phyloP scores from a whole-genome alignment of 2,888 invertebrate genomes.

The Eupsilia transversa region DNA sequence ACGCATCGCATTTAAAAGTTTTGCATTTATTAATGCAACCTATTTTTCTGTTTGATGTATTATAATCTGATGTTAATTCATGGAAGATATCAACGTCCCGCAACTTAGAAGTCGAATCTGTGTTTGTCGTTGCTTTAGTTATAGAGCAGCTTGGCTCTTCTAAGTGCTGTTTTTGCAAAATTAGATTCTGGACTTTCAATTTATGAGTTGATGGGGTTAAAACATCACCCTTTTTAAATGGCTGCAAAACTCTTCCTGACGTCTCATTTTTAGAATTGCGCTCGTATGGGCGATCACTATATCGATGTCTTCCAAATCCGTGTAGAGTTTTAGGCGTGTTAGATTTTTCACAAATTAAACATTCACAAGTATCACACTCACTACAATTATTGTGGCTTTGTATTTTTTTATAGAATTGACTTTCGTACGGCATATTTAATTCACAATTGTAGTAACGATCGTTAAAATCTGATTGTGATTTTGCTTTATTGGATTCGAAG shows the following conservation, averaged over 20 bases:
- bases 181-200: constrained; percentile 24
- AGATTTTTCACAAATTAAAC: constrained; percentile 62
- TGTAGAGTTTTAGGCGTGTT: constrained; percentile 23
- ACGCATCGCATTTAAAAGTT: constrained; percentile 33
- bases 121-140: background rate
- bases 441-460: constrained; percentile 50
- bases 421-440: constrained; percentile 66
- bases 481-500: constrained; percentile 18
- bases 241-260: background rate
- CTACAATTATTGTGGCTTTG: background rate
- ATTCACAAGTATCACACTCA: constrained; percentile 65
- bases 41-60: constrained; percentile 4
- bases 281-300: constrained; percentile 4
- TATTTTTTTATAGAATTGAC: constrained; percentile 58
- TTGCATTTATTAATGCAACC: constrained; percentile 17
- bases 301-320: constrained; percentile 4
- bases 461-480: constrained; percentile 3
- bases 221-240: constrained; percentile 42
- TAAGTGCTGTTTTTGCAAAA: background rate
- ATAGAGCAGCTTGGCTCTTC: background rate
- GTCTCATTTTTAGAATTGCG: constrained; percentile 9
- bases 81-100: background rate
- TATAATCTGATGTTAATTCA: constrained; percentile 13
- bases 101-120: constrained; percentile 9
- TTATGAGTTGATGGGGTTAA: constrained; percentile 35